phyloP scores from a whole-genome alignment of 1,140 invertebrate genomes.

The Sipha flava region DNA sequence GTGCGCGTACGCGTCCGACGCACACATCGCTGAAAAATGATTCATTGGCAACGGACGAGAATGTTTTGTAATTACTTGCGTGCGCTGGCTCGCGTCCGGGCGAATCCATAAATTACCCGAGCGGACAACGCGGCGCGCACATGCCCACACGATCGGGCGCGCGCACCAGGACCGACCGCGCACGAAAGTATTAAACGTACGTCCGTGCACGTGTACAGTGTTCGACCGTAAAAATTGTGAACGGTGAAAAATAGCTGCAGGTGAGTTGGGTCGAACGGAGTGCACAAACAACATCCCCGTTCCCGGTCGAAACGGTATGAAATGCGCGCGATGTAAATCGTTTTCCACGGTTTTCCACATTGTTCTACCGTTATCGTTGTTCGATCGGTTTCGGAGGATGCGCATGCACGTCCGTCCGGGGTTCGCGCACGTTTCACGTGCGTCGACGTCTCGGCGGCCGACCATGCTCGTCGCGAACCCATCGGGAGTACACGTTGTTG shows the following conservation, averaged over 20 bases:
- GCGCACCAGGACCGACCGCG: too few species aligned
- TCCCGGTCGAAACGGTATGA: background rate
- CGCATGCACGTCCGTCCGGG: too few species aligned
- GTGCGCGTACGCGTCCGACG: background rate
- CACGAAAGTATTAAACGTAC: background rate
- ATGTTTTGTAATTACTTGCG: slow-evolving; percentile 7
- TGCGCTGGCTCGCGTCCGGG: slow-evolving; percentile 2
- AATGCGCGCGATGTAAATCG: background rate
- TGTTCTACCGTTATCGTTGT: background rate
- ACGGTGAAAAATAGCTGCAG: background rate
- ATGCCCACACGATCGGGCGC: background rate
- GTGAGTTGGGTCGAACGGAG: background rate
- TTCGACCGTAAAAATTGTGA: background rate
- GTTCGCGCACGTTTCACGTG: too few species aligned
- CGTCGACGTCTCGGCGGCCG: too few species aligned
- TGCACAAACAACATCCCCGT: background rate
- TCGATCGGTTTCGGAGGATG: background rate
- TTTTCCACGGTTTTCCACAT: background rate
- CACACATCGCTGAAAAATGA: background rate
- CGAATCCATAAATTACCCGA: slow-evolving; percentile 8
- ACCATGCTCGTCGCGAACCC: too few species aligned
- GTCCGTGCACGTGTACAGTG: background rate
- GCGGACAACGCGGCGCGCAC: background rate
- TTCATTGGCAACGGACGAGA: slow-evolving; percentile 16
- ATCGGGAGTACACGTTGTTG: too few species aligned